Percentiles rank a stretch among this genome's conserved stretches.
phyloP scores from a whole-genome alignment of 2,797 vertebrate species.

The Hydrophis major region DNA sequence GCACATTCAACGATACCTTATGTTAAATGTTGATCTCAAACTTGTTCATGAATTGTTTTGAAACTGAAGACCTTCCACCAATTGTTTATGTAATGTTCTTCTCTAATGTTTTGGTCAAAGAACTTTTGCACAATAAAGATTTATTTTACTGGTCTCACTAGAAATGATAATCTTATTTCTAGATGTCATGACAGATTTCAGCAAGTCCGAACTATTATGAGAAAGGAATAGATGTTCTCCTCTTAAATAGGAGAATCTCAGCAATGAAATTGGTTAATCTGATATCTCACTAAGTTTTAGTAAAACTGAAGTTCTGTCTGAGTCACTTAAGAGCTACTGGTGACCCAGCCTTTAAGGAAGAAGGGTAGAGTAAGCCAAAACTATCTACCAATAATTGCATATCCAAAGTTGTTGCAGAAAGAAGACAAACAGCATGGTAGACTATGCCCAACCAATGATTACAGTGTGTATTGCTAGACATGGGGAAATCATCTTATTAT shows the following conservation, averaged over 20 bases:
- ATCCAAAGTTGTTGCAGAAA: not conserved
- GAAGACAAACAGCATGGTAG: not conserved
- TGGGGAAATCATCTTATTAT: not conserved
- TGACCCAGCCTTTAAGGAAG: not conserved
- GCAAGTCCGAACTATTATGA: not conserved
- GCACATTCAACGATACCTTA: too few relatives aligned
- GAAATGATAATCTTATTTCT: not conserved
- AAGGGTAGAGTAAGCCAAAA: not conserved
- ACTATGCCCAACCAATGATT: not conserved
- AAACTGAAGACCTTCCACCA: not conserved
- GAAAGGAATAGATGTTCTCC: not conserved
- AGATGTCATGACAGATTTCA: not conserved
- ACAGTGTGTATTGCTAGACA: not conserved
- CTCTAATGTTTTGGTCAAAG: not conserved
- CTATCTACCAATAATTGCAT: not conserved
- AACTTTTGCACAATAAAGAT: not conserved
- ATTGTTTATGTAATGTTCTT: not conserved
- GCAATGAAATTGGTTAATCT: not conserved
- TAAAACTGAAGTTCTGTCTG: not conserved
- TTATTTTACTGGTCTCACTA: not conserved
- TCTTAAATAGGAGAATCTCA: not conserved
- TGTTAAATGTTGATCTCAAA: not conserved
- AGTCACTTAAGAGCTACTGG: not conserved
- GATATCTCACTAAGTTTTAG: not conserved
- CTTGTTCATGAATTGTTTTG: not conserved